Base-by-base conservation (phyloP, 2,888 invertebrate genomes). In the Tipula vernalis region DNA sequence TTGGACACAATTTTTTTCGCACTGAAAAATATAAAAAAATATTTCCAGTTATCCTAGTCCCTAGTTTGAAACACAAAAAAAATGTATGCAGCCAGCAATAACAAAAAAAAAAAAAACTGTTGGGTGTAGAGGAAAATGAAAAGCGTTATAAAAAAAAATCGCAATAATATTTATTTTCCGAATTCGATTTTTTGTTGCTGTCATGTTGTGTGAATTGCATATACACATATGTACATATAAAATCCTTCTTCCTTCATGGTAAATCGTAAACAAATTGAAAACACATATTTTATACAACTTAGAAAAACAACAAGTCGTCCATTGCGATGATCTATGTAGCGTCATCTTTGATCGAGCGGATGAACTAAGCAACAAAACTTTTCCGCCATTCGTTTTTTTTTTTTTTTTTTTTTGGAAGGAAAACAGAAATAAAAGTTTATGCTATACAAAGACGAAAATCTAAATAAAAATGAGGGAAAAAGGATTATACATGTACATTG, bases 1-100 rank as follows among this genome's bases (percentile, higher is more conserved):
- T 88, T 87, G 88, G 87, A 88, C 88, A 88, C 88, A 88, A 88
- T 88, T 87, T 86, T 88, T 88, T 88, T 88, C 88, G 88, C 88
- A 88, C 88, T 88, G 88, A 88, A 88, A 88, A 87, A 87, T 87
- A 87, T 86, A 87, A 87, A 88, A 71, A 71, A 71, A 12, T 51
- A 44, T 71, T 71, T 28, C 28, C 71, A 71, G 71, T 71, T 71
- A 71, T 71, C 18, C 18, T 71, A 71, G 71, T 71, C 18, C 28
- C 71, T 71, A 18, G 71, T 71, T 71, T 28, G 28, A 28, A 71
- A 71, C 4, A 71, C 71, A 18, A 71, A 71, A 71, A 71, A 71
- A 28, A 10, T 71, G 28, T 57, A 57, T 15, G 15, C 51, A 57
- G 18, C 51, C 28, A 13, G 51, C n/a, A 6, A 13, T 28, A 15